Base-by-base conservation (phyloP, 2,888 invertebrate genomes). In the Entomobrya proxima region DNA sequence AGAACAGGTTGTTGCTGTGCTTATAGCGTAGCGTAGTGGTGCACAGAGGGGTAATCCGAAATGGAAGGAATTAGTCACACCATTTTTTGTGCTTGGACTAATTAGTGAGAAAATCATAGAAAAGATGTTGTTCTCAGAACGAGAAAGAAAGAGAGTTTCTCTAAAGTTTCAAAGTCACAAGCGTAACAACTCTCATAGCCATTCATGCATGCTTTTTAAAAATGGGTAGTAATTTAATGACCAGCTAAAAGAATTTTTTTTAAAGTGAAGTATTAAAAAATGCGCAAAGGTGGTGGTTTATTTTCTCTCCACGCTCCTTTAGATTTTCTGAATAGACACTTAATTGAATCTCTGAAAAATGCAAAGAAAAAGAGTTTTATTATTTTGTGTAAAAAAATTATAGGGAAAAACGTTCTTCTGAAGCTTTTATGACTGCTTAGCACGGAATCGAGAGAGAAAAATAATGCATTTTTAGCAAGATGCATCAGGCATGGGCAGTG, bases 91-190 rank as follows among this genome's bases (percentile, higher is more conserved):
- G 50, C 5, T 27, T 50, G 40, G 50, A 82, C 82, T 75, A 82
- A 82, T 82, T 82, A 82, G 82, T 58, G 50, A 44, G 75, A 82
- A 64, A n/a, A n/a, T n/a, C n/a, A n/a, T 75, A 58, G 35, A 18
- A 69, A 32, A 81, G 58, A 72, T 15, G 3, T 72, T 55, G n/a
- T 74, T 50, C 50, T 27, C n/a, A 44, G 44, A 44, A n/a, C n/a
- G n/a, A n/a, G n/a, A n/a, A n/a, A n/a, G n/a, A n/a, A n/a, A n/a
- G n/a, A n/a, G n/a, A n/a, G n/a, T n/a, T n/a, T n/a, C n/a, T n/a
- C n/a, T n/a, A n/a, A n/a, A n/a, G n/a, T n/a, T n/a, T n/a, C n/a
- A n/a, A n/a, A 44, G 27, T 44, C 44, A 27, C 27, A 44, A 44
- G 30, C 74, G 32, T 44, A 27, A 18, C 50, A n/a, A n/a, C n/a